Evolutionary conservation across 1,140 invertebrate genomes (phyloP), one percentile per base, ranked within the genome.

Genomic region (Ganaspis sp.): DNA sequence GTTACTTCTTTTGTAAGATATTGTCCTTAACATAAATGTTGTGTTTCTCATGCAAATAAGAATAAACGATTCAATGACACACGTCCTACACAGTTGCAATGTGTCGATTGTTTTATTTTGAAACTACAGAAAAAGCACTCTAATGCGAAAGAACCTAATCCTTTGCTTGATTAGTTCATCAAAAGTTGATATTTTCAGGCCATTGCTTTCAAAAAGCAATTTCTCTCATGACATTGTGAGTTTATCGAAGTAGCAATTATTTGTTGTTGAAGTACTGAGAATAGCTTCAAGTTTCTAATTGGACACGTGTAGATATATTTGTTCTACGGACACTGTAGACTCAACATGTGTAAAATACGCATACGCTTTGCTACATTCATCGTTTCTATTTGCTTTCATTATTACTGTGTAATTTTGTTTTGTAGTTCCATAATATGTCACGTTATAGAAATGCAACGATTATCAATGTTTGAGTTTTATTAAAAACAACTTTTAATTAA

Each of bases 241-340:
- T 64, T 64, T 64, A 64, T 64, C 58, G 26, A 64, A n/a, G 77
- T 77, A 69, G 69, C 70, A 58, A 64, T 64, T 64, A 34, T 77
- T 76, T 80, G 42, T 58, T 40, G 23, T 40, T 40, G 49, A 53
- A n/a, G 71, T 74, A 77, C 80, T 74, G 74, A 78, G 76, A 84
- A 87, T 83, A 81, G 83, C 84, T 83, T 86, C 83, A 81, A 77
- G 85, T 84, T 87, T 85, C 87, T 87, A 88, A 88, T 88, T 87
- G 85, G 85, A 88, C 87, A 88, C 84, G 80, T 87, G 86, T 86
- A 87, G 83, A 83, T 87, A 83, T 87, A 86, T 88, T 87, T 87
- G 87, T 84, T 85, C 80, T 80, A 81, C 76, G 72, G 72, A 49
- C 79, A 75, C 75, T 73, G 73, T 69, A 73, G 78, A 77, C 73